These are phyloP conservation scores for Blera fallax DNA, from an alignment of 2,888 invertebrate genomes.

Conservation along the genomic window DNA sequence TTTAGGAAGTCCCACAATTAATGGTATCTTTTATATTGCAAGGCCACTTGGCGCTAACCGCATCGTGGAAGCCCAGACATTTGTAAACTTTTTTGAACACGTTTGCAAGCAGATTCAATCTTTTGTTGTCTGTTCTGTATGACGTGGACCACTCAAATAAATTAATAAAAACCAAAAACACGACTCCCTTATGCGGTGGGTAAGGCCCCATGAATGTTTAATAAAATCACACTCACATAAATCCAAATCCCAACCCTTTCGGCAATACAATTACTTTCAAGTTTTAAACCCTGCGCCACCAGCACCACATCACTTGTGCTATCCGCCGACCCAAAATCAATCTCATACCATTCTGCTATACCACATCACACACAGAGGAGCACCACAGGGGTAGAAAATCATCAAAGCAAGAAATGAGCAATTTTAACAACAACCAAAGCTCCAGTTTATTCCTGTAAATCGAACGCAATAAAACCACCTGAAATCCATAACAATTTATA, in stretches of 20 bases:
- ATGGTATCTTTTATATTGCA: background rate
- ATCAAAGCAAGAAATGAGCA: conserved; percentile 70
- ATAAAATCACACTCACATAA: conserved; percentile 34
- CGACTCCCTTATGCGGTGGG: background rate
- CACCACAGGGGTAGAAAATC: conserved; percentile 46
- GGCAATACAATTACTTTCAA: conserved; percentile 61
- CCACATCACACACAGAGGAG: background rate
- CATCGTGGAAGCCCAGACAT: background rate
- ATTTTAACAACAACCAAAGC: conserved; percentile 63
- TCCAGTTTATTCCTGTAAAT: conserved; percentile 69
- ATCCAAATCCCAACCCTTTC: conserved; percentile 43
- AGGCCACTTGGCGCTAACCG: background rate
- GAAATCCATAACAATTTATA: conserved; percentile 72
- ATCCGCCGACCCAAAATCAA: conserved; percentile 19
- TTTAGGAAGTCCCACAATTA: background rate
- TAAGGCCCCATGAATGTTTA: conserved; percentile 45
- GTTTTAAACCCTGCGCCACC: background rate
- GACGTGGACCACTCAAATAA: background rate
- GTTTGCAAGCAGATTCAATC: background rate
- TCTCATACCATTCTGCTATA: background rate
- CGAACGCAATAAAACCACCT: conserved; percentile 70
- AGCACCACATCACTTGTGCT: background rate
- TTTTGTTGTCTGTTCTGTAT: background rate
- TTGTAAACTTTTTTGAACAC: background rate
- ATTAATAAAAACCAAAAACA: conserved; percentile 2